Conservation (phyloP, 2,797 vertebrate species). For the Typhlichthys subterraneus region DNA sequence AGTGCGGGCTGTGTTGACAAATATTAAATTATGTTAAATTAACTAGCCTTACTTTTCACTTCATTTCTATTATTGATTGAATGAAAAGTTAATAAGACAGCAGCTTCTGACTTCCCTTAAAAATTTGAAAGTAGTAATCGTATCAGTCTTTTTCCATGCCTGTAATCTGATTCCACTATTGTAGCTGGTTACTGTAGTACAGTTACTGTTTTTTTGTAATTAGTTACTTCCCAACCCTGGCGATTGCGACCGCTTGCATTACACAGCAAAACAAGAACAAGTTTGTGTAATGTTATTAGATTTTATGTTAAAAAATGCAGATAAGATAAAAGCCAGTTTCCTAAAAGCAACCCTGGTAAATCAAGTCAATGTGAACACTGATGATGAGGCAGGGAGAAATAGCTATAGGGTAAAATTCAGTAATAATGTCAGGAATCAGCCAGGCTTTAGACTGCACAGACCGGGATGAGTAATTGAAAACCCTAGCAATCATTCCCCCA, state of each 20-base stretch:
- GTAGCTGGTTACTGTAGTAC: too few species aligned
- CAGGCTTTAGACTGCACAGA: constrained; percentile 7
- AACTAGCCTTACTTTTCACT: neutral
- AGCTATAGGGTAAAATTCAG: constrained; percentile 5
- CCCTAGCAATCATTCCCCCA: constrained; percentile 14
- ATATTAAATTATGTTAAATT: neutral
- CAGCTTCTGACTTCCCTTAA: too few species aligned
- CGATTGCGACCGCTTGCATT: too few species aligned
- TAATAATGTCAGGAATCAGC: constrained; percentile 16
- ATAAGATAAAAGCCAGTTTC: neutral
- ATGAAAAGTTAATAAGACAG: too few species aligned
- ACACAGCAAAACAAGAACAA: neutral
- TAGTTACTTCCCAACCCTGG: too few species aligned
- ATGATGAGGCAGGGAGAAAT: neutral
- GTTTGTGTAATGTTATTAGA: neutral
- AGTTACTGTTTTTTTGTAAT: too few species aligned
- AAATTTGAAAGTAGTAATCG: too few species aligned
- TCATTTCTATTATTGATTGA: too few species aligned
- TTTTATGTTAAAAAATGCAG: neutral
- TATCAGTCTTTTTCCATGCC: too few species aligned
- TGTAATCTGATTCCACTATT: too few species aligned
- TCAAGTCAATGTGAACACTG: neutral
- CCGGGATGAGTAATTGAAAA: constrained; percentile 21
- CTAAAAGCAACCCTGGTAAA: neutral
- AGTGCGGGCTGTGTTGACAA: too few species aligned